Evolutionary conservation across 35 echinoderm and acorn worm genomes (phyloP).

Genomic region (Stichopus chloronotus): DNA sequence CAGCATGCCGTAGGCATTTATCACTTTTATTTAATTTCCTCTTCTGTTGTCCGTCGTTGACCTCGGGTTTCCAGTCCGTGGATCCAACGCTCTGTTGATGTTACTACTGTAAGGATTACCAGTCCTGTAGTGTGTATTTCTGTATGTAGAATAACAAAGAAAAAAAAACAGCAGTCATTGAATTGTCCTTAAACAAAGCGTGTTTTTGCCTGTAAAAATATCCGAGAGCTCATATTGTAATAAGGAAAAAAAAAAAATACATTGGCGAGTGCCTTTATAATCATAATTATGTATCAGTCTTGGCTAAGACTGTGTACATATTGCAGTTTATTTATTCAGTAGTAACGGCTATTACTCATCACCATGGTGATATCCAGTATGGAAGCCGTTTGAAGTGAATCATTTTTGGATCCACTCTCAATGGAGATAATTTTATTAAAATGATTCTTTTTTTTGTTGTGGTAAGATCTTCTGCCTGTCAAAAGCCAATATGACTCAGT

Average conservation of each 20-base stretch:
- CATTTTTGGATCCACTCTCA: not conserved
- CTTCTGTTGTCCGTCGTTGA: not conserved
- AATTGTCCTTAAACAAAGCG: not conserved
- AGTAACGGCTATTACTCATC: not conserved
- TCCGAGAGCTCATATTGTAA: too few relatives aligned
- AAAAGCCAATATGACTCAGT: not conserved
- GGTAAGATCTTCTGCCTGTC: too few relatives aligned
- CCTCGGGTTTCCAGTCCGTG: not conserved
- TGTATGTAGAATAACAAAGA: too few relatives aligned
- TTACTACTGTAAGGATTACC: not conserved
- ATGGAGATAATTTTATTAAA: not conserved
- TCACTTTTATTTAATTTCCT: constrained; percentile 28
- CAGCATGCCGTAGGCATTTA: constrained; percentile 4
- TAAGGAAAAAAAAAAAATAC: too few relatives aligned
- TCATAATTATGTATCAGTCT: too few relatives aligned
- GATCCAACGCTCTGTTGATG: not conserved
- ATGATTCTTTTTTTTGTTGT: not conserved
- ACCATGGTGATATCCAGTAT: not conserved
- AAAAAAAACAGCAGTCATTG: not conserved
- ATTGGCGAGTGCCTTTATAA: too few relatives aligned
- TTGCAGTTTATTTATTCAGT: not conserved
- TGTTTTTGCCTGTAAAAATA: not conserved
- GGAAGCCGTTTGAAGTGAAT: not conserved
- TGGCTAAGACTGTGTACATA: not conserved
- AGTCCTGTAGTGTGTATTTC: too few relatives aligned